A percentile compares a stretch with the other conserved stretches of the same genome.
phyloP scores from a whole-genome alignment of 2,888 invertebrate genomes.

The Amorpha juglandis region DNA sequence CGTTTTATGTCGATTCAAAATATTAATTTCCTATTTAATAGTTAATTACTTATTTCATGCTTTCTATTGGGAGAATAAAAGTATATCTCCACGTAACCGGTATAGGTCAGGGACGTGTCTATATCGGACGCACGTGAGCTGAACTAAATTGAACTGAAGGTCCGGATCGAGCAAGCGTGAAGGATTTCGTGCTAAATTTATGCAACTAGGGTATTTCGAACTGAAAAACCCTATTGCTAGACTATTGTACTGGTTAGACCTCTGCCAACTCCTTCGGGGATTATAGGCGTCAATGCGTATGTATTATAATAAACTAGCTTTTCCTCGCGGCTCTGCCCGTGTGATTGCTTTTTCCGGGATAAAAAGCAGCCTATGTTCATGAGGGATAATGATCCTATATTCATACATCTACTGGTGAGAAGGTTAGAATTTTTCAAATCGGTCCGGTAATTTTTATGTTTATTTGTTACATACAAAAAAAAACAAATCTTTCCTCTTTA shows the following conservation, averaged over 20 bases:
- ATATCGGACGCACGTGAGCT: conserved; percentile 13
- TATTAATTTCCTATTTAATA: neutral
- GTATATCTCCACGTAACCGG: neutral
- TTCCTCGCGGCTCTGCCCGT: no score
- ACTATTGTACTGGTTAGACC: no score
- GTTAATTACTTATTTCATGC: neutral
- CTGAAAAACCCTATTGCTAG: neutral
- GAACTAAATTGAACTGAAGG: conserved; percentile 13
- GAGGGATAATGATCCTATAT: no score
- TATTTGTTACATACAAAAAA: no score
- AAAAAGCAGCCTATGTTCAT: no score
- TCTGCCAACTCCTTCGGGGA: no score
- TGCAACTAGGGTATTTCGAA: neutral
- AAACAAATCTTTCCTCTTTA: no score
- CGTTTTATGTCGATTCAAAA: neutral
- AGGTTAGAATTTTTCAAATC: neutral
- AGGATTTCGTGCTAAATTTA: neutral
- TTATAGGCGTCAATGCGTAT: no score
- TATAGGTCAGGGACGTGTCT: conserved; percentile 19
- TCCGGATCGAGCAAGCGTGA: conserved; percentile 17
- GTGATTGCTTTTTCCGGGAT: no score
- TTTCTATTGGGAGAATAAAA: neutral
- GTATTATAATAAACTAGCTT: no score
- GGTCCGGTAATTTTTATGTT: no score
- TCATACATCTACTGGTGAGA: no score